Conservation (phyloP, 2,888 invertebrate genomes). For the Ormyrus nitidulus region DNA sequence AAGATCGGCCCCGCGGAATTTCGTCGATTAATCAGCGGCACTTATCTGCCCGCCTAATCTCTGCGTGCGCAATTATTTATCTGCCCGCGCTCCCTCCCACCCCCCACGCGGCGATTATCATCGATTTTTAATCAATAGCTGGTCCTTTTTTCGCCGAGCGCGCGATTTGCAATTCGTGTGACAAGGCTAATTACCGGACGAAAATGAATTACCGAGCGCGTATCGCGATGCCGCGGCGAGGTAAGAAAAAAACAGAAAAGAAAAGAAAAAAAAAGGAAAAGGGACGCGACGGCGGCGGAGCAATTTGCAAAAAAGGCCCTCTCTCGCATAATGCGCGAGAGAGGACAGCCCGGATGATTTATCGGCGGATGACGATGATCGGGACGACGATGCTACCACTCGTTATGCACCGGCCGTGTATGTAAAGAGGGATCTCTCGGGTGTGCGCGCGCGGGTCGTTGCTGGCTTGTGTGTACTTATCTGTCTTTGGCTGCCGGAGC, state of each 20-base stretch:
- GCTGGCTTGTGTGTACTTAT: conserved; percentile 8
- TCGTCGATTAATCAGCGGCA: conserved; percentile 46
- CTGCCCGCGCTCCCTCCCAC: not conserved
- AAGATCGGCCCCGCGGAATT: conserved; percentile 8
- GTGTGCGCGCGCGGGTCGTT: not conserved
- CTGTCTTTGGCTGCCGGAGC: conserved; percentile 1
- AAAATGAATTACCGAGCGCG: conserved; percentile 45
- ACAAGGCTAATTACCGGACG: conserved; percentile 43
- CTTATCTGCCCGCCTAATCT: conserved; percentile 33
- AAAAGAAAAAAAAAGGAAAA: not conserved
- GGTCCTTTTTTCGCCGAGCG: not conserved
- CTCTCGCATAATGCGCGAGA: conserved; percentile 13
- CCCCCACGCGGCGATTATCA: conserved; percentile 31
- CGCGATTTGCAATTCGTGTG: conserved; percentile 31
- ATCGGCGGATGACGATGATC: conserved; percentile 43
- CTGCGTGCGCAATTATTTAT: conserved; percentile 42
- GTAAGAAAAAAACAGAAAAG: not conserved
- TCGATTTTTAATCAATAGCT: conserved; percentile 46
- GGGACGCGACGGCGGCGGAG: not conserved
- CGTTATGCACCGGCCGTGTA: not conserved
- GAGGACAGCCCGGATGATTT: conserved; percentile 43
- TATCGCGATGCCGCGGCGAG: conserved; percentile 20
- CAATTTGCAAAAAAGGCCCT: not conserved
- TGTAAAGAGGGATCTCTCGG: not conserved
- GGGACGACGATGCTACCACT: not conserved